These are phyloP conservation scores for Ceyx melanurus DNA, from an alignment of 2,113 vertebrate genomes.

Conservation along the genomic window DNA sequence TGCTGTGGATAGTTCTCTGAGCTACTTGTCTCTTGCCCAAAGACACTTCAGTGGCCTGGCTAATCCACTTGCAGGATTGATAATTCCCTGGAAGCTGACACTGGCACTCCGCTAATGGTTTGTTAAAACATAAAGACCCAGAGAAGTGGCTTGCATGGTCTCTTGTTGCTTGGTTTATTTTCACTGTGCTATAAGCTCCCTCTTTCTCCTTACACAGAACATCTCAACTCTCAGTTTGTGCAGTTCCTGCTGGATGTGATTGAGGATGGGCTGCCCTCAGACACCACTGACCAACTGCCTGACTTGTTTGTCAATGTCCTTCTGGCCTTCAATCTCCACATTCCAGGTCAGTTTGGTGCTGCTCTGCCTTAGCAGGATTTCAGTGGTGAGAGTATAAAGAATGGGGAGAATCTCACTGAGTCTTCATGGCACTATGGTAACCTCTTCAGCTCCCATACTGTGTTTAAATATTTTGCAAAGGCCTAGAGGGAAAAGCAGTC, in stretches of 20 bases:
- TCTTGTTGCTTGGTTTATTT: background rate
- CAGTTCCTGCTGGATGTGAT: constrained; percentile 90
- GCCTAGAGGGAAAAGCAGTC: background rate
- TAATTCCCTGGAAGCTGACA: background rate
- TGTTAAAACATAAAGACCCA: background rate
- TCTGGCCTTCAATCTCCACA: constrained; percentile 94
- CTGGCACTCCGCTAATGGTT: background rate
- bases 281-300: constrained; percentile 91
- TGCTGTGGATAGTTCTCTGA: background rate
- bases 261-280: constrained; percentile 90
- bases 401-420: background rate
- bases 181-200: background rate
- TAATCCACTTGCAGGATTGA: background rate
- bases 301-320: constrained; percentile 93
- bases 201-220: constrained; percentile 80
- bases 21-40: background rate
- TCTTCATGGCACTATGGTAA: background rate
- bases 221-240: constrained; percentile 91
- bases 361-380: background rate
- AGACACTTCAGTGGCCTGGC: background rate
- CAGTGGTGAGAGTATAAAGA: background rate
- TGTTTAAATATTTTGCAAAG: background rate
- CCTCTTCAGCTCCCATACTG: background rate
- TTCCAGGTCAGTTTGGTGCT: constrained; percentile 79
- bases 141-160: background rate